phyloP scores from a whole-genome alignment of 2,797 vertebrate genomes.

The Spinibarbus caldwelli region DNA sequence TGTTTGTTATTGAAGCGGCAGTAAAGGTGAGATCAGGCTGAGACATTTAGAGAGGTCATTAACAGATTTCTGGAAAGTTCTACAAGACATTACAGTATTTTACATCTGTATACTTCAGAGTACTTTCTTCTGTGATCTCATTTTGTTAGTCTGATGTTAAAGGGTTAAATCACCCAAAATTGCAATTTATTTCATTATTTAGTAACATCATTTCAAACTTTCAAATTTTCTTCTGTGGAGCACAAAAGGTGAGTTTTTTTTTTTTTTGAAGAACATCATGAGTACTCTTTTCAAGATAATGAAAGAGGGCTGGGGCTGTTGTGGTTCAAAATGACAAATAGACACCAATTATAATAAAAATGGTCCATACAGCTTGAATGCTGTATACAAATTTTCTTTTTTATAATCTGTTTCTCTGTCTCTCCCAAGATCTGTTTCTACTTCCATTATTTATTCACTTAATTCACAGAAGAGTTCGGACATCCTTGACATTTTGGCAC shows the following conservation, averaged over 20 bases:
- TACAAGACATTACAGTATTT: constrained; percentile 7
- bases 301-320: too few relatives aligned
- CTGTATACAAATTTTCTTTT: not conserved
- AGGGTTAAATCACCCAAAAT: not conserved
- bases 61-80: constrained; percentile 15
- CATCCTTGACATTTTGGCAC: not conserved
- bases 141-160: constrained; percentile 2
- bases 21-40: constrained; percentile 45
- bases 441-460: not conserved
- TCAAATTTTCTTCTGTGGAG: not conserved
- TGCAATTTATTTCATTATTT: not conserved
- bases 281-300: not conserved
- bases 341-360: not conserved
- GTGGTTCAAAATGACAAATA: not conserved
- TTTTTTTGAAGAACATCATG: not conserved
- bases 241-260: not conserved
- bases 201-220: not conserved
- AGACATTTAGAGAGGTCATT: constrained; percentile 33
- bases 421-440: not conserved
- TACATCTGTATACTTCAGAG: not conserved
- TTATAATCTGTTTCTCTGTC: not conserved
- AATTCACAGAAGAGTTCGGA: not conserved
- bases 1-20: constrained; percentile 37
- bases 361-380: not conserved
- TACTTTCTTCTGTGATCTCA: not conserved